A percentile compares a stretch with the other conserved stretches of the same genome.
These are phyloP conservation scores for Amniataba percoides DNA, from an alignment of 2,797 vertebrate species.

Conservation along the genomic window DNA sequence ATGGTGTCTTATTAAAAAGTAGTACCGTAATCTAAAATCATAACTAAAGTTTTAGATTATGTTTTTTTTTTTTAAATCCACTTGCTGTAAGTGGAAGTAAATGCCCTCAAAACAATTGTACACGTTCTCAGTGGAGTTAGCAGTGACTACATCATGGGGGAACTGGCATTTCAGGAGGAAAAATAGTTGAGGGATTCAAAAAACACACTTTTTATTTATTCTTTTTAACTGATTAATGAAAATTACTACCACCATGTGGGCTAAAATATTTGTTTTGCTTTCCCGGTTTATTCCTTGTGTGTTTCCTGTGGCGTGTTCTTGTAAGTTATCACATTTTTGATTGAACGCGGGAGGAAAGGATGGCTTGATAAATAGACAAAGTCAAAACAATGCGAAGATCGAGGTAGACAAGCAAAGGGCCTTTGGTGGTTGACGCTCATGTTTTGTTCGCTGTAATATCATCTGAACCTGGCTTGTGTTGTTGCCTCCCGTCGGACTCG, in stretches of 20 bases:
- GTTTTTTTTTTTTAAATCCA: too few relatives aligned
- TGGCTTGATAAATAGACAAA: slow-evolving; percentile 61
- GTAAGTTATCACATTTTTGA: slow-evolving; percentile 40
- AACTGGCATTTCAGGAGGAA: not conserved
- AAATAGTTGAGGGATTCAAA: not conserved
- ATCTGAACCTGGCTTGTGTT: slow-evolving; percentile 84
- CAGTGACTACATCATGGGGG: not conserved
- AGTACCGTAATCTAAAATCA: too few relatives aligned
- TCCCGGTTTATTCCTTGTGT: not conserved
- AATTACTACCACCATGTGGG: not conserved
- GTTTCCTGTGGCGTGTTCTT: slow-evolving; percentile 17
- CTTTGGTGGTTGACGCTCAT: slow-evolving; percentile 79
- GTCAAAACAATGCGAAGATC: slow-evolving; percentile 68
- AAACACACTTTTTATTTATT: not conserved
- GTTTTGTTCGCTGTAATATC: slow-evolving; percentile 85
- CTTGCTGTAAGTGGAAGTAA: slow-evolving; percentile 7
- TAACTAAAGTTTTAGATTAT: too few relatives aligned
- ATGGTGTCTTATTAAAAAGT: too few relatives aligned
- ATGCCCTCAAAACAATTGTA: not conserved
- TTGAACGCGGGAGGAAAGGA: slow-evolving; percentile 47
- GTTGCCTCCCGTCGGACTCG: slow-evolving; percentile 85
- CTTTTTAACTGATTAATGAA: slow-evolving; percentile 10
- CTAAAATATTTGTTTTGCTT: slow-evolving; percentile 8
- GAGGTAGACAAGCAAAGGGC: slow-evolving; percentile 74
- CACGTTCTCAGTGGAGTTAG: not conserved